Evolutionary conservation across 2,888 invertebrate species (phyloP).

Genomic region (Diadromus collaris): DNA sequence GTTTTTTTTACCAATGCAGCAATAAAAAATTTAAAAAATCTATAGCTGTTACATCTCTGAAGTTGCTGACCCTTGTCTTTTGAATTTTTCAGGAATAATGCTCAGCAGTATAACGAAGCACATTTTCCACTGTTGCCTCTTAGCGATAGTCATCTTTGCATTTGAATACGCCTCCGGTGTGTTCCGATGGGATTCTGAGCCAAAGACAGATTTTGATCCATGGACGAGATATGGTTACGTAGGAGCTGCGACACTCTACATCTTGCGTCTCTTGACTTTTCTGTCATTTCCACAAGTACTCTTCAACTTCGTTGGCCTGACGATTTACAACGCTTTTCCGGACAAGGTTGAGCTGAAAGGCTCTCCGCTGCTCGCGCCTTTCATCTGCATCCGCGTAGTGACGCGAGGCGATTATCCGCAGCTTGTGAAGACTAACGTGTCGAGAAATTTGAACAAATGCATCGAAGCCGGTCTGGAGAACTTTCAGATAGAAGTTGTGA

Average conservation of each 20-base stretch:
- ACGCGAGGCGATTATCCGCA: constrained; percentile 97
- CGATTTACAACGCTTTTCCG: constrained; percentile 96
- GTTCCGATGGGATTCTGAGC: constrained; percentile 77
- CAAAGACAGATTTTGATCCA: constrained; percentile 85
- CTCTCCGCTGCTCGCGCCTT: constrained; percentile 95
- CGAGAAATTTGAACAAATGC: constrained; percentile 93
- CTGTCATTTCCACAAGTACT: constrained; percentile 94
- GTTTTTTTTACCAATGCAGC: too few species aligned
- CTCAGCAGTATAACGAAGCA: constrained; percentile 89
- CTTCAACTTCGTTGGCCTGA: constrained; percentile 93
- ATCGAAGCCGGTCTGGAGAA: constrained; percentile 95
- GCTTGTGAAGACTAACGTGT: constrained; percentile 92
- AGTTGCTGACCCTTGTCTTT: background rate
- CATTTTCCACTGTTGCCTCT: constrained; percentile 89
- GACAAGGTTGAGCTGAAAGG: constrained; percentile 94
- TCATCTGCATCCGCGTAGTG: constrained; percentile 96
- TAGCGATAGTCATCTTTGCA: constrained; percentile 87
- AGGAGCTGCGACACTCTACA: constrained; percentile 88
- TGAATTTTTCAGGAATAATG: constrained; percentile 73
- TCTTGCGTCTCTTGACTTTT: constrained; percentile 90
- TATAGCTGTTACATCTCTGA: background rate
- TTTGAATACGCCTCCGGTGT: constrained; percentile 83
- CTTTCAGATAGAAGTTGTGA: constrained; percentile 97
- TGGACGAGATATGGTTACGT: constrained; percentile 91
- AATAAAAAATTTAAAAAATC: background rate